These are phyloP conservation scores for Campodea augens DNA, from an alignment of 1,140 invertebrate genomes.

Conservation along the genomic window DNA sequence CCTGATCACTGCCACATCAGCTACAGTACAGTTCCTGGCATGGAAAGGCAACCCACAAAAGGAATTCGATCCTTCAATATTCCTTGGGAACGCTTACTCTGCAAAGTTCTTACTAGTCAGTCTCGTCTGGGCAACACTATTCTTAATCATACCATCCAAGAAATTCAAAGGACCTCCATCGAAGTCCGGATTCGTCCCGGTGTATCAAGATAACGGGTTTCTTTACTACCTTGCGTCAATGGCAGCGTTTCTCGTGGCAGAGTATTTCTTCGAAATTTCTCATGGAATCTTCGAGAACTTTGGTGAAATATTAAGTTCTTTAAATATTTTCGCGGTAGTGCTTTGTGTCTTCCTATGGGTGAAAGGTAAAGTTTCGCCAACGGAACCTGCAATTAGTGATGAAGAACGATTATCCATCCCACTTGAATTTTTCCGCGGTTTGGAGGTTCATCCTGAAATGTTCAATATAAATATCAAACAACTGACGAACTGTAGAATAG, in stretches of 20 bases:
- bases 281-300: conserved; percentile 26
- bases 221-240: conserved; percentile 28
- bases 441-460: conserved; percentile 33
- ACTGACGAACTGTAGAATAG: conserved; percentile 30
- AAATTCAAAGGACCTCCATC: conserved; percentile 28
- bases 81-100: conserved; percentile 19
- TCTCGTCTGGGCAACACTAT: conserved; percentile 21
- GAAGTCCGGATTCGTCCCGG: conserved; percentile 27
- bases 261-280: conserved; percentile 17
- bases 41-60: conserved; percentile 16
- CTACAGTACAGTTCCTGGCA: conserved; percentile 19
- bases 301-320: conserved; percentile 27
- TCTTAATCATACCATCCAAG: conserved; percentile 25
- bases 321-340: conserved; percentile 29
- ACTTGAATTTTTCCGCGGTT: conserved; percentile 37
- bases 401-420: conserved; percentile 19
- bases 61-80: conserved; percentile 7
- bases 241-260: conserved; percentile 19
- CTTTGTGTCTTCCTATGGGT: conserved; percentile 28
- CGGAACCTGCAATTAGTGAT: conserved; percentile 5
- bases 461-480: conserved; percentile 30
- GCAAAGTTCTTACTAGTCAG: conserved; percentile 19
- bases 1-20: conserved; percentile 22
- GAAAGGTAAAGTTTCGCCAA: conserved; percentile 23
- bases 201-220: conserved; percentile 34